Conservation (phyloP, 2,888 invertebrate genomes). For the Dyspetes luteomarginatus region DNA sequence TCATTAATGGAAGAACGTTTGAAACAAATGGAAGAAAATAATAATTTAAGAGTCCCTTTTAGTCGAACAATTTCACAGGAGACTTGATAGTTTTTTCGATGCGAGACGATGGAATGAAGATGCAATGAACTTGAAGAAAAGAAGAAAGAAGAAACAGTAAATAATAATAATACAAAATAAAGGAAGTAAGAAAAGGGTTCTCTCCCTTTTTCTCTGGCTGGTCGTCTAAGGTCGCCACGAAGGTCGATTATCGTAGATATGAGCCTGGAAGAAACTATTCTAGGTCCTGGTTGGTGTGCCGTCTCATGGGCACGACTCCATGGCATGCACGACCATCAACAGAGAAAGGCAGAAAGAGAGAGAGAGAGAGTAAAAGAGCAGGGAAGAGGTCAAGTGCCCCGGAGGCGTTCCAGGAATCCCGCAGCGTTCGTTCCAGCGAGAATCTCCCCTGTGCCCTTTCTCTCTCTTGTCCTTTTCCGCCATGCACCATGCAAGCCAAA, state of each 20-base stretch:
- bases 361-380: slow-evolving; percentile 8
- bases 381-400: slow-evolving; percentile 69
- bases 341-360: slow-evolving; percentile 4
- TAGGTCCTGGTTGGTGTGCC: slow-evolving; percentile 51
- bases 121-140: not conserved
- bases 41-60: no score
- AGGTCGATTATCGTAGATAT: slow-evolving; percentile 66
- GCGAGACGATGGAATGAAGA: no score
- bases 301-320: slow-evolving; percentile 51
- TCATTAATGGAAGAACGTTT: no score
- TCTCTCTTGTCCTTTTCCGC: slow-evolving; percentile 28
- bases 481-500: slow-evolving; percentile 38
- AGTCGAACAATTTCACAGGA: no score
- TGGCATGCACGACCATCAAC: slow-evolving; percentile 50
- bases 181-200: slow-evolving; percentile 31
- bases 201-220: not conserved
- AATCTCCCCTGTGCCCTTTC: slow-evolving; percentile 28
- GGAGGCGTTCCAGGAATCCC: slow-evolving; percentile 76
- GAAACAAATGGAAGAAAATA: no score
- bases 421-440: slow-evolving; percentile 68
- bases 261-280: slow-evolving; percentile 48
- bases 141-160: not conserved
- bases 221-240: slow-evolving; percentile 62
- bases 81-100: no score
- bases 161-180: slow-evolving; percentile 12